Conservation (phyloP, 2,888 invertebrate species). For the Chrysolina oricalcia region DNA sequence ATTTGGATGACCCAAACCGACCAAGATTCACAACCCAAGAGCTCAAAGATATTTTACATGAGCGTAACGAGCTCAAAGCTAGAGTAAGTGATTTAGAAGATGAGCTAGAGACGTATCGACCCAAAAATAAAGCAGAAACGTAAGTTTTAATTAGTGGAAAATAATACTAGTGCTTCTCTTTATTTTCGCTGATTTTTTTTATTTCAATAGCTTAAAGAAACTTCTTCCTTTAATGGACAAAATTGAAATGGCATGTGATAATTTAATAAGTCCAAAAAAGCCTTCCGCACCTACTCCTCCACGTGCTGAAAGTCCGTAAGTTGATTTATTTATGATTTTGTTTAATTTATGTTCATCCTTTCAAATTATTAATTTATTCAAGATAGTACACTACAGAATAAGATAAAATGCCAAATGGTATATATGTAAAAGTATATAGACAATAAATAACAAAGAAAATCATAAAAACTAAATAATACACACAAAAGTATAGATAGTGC, state of each 20-base stretch:
- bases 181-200: slow-evolving; percentile 47
- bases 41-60: slow-evolving; percentile 89
- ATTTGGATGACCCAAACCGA: slow-evolving; percentile 81
- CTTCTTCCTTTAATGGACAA: slow-evolving; percentile 59
- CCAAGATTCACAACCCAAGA: slow-evolving; percentile 90
- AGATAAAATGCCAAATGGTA: too few relatives aligned
- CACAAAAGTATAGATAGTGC: too few relatives aligned
- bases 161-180: slow-evolving; percentile 32
- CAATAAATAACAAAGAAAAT: too few relatives aligned
- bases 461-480: too few relatives aligned
- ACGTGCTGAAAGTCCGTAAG: slow-evolving; percentile 51
- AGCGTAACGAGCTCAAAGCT: slow-evolving; percentile 95
- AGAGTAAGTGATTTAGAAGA: slow-evolving; percentile 94
- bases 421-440: too few relatives aligned
- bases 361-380: too few relatives aligned
- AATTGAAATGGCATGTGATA: slow-evolving; percentile 62
- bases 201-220: slow-evolving; percentile 55
- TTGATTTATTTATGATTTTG: slow-evolving; percentile 50
- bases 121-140: slow-evolving; percentile 74
- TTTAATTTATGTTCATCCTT: slow-evolving; percentile 22
- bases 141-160: slow-evolving; percentile 61
- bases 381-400: too few relatives aligned
- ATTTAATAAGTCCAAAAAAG: slow-evolving; percentile 48
- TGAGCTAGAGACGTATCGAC: slow-evolving; percentile 85
- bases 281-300: slow-evolving; percentile 42